Evolutionary conservation across 1,140 invertebrate genomes (phyloP).

Genomic region (Thaumatotibia leucotreta): DNA sequence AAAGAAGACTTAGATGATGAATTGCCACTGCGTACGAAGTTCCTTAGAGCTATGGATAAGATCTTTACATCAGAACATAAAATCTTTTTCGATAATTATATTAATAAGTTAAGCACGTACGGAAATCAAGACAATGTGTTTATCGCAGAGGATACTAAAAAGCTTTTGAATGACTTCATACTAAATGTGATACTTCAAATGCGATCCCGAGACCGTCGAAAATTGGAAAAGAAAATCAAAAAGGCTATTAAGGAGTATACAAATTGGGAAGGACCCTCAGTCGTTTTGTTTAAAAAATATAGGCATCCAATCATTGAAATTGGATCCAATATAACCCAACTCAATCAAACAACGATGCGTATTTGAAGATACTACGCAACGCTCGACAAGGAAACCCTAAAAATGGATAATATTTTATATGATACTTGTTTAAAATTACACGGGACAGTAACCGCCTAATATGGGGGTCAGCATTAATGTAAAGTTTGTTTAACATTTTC

Average conservation of each 20-base stretch:
- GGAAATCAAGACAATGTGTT: neutral
- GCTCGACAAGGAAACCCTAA: too few relatives aligned
- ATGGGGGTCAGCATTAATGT: too few relatives aligned
- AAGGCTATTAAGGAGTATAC: neutral
- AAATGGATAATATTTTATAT: too few relatives aligned
- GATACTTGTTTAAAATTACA: too few relatives aligned
- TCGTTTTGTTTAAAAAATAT: neutral
- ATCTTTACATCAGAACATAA: constrained; percentile 40
- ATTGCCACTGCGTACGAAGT: constrained; percentile 24
- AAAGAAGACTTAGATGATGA: constrained; percentile 31
- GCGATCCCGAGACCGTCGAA: neutral
- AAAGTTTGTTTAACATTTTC: too few relatives aligned
- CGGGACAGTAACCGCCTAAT: too few relatives aligned
- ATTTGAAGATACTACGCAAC: too few relatives aligned
- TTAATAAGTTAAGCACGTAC: constrained; percentile 30
- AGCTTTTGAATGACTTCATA: neutral
- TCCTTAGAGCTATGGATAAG: constrained; percentile 42
- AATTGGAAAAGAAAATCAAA: neutral
- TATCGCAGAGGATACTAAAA: neutral
- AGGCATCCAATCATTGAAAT: too few relatives aligned
- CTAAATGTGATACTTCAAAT: neutral
- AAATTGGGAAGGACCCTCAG: neutral
- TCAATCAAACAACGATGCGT: too few relatives aligned
- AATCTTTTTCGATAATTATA: constrained; percentile 43
- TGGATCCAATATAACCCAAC: neutral